Percentiles rank a stretch among this genome's conserved stretches.
These are phyloP conservation scores for Cochlearius cochlearius DNA, from an alignment of 2,113 vertebrate genomes.

Conservation along the genomic window DNA sequence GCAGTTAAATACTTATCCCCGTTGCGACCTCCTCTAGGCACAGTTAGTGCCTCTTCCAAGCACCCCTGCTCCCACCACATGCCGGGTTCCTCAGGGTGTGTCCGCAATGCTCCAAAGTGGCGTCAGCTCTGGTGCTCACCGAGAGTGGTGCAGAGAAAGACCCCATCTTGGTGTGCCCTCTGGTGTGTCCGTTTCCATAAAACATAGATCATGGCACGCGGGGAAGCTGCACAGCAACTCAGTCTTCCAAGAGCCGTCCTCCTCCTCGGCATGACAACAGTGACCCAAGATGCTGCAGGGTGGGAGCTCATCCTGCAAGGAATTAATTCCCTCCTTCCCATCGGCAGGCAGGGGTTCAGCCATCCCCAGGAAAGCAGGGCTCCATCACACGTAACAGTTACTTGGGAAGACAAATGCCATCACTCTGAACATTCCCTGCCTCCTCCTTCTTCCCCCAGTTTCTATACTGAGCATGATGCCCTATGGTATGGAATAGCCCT, in stretches of 20 bases:
- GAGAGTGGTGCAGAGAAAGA: not conserved
- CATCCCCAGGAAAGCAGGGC: too few relatives aligned
- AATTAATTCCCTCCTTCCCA: too few relatives aligned
- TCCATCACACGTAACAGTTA: too few relatives aligned
- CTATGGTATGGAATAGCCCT: too few relatives aligned
- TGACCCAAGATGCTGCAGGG: not conserved
- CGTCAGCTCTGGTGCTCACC: not conserved
- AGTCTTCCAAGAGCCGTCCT: not conserved
- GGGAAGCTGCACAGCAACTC: not conserved
- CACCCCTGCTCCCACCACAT: not conserved
- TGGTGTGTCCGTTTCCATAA: not conserved
- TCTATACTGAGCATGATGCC: too few relatives aligned
- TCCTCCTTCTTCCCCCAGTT: too few relatives aligned
- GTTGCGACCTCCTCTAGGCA: slow-evolving; percentile 34
- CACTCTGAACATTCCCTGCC: too few relatives aligned
- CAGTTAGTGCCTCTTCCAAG: slow-evolving; percentile 27
- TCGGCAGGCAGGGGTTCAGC: too few relatives aligned
- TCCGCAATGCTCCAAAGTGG: not conserved
- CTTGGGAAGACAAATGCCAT: too few relatives aligned
- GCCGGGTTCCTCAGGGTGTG: not conserved
- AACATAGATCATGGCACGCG: not conserved
- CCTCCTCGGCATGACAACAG: not conserved
- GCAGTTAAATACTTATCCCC: slow-evolving; percentile 56
- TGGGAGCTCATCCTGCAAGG: not conserved
- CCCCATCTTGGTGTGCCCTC: not conserved